Conservation (phyloP, 2,888 invertebrate species). For the Leucophenga montana region DNA sequence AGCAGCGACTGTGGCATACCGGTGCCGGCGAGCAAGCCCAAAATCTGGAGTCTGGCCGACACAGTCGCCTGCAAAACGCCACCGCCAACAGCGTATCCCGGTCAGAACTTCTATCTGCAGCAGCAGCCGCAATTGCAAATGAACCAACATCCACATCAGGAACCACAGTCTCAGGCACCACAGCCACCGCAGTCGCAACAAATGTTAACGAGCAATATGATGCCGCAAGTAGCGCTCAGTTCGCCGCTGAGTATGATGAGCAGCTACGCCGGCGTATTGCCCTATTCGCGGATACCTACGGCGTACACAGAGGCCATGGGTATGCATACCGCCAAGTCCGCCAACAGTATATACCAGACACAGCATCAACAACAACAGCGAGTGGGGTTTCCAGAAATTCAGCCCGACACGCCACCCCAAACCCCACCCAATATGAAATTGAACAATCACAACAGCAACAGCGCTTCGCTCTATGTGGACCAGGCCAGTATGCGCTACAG, state of each 20-base stretch:
- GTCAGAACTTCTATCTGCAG: slow-evolving; percentile 70
- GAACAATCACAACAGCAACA: slow-evolving; percentile 48
- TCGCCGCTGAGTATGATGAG: slow-evolving; percentile 72
- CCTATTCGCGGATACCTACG: slow-evolving; percentile 75
- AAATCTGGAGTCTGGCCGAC: slow-evolving; percentile 94
- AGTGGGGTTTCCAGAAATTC: slow-evolving; percentile 87
- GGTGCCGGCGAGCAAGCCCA: slow-evolving; percentile 90
- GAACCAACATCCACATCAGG: slow-evolving; percentile 60
- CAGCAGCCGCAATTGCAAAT: slow-evolving; percentile 44
- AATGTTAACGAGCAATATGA: slow-evolving; percentile 48
- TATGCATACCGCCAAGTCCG: slow-evolving; percentile 51
- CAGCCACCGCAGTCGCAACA: slow-evolving; percentile 46
- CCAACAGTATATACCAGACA: slow-evolving; percentile 40
- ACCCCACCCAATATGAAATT: slow-evolving; percentile 94
- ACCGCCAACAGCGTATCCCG: slow-evolving; percentile 66
- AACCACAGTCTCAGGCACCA: slow-evolving; percentile 39
- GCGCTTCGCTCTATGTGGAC: slow-evolving; percentile 76
- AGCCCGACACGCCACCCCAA: slow-evolving; percentile 90
- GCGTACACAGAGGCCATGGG: slow-evolving; percentile 63
- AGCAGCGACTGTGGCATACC: slow-evolving; percentile 88
- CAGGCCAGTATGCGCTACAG: slow-evolving; percentile 74
- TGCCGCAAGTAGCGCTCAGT: slow-evolving; percentile 71
- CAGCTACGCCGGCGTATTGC: slow-evolving; percentile 75
- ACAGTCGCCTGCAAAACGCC: slow-evolving; percentile 88
- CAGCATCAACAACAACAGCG: slow-evolving; percentile 58